Percentiles rank a stretch among this genome's conserved stretches.
Conservation (phyloP, 2,888 invertebrate genomes). For the Phymatocera aterrima region DNA sequence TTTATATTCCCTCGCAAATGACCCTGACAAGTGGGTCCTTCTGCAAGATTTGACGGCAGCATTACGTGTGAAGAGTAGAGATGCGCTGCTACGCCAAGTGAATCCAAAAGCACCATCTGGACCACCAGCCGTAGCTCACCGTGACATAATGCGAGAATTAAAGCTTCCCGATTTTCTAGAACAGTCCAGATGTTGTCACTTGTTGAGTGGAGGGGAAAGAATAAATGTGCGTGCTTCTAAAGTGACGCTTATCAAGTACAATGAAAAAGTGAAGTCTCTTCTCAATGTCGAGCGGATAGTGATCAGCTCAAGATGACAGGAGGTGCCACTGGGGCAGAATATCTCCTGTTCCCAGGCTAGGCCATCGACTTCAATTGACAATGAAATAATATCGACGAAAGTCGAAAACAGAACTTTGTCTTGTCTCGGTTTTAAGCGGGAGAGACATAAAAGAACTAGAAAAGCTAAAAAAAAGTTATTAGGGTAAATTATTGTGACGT, state of each 20-base stretch:
- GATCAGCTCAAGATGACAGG: slow-evolving; percentile 79
- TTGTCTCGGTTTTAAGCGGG: slow-evolving; percentile 52
- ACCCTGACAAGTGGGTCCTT: slow-evolving; percentile 86
- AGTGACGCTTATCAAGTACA: slow-evolving; percentile 89
- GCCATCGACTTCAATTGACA: slow-evolving; percentile 64
- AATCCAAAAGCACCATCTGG: slow-evolving; percentile 76
- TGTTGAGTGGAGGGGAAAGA: slow-evolving; percentile 87
- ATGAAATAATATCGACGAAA: slow-evolving; percentile 51
- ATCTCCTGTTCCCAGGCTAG: slow-evolving; percentile 47
- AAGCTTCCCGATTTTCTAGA: slow-evolving; percentile 89
- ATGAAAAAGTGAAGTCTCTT: slow-evolving; percentile 88
- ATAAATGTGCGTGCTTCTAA: slow-evolving; percentile 88
- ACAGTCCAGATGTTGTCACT: slow-evolving; percentile 87
- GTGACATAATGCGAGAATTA: slow-evolving; percentile 80
- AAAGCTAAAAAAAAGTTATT: slow-evolving; percentile 32
- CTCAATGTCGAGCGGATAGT: slow-evolving; percentile 88
- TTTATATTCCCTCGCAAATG: slow-evolving; percentile 82
- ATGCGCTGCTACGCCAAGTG: slow-evolving; percentile 86
- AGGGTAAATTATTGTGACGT: slow-evolving; percentile 27
- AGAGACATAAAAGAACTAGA: slow-evolving; percentile 52
- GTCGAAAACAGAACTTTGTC: slow-evolving; percentile 50
- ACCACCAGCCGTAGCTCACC: slow-evolving; percentile 76
- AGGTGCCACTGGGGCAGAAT: slow-evolving; percentile 59
- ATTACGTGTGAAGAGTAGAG: slow-evolving; percentile 88
- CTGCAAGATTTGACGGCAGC: slow-evolving; percentile 87